Evolutionary conservation across 64 coral and sea anemone species (phyloP), one percentile per base, ranked within the genome.

Genomic region (Montipora capricornis): DNA sequence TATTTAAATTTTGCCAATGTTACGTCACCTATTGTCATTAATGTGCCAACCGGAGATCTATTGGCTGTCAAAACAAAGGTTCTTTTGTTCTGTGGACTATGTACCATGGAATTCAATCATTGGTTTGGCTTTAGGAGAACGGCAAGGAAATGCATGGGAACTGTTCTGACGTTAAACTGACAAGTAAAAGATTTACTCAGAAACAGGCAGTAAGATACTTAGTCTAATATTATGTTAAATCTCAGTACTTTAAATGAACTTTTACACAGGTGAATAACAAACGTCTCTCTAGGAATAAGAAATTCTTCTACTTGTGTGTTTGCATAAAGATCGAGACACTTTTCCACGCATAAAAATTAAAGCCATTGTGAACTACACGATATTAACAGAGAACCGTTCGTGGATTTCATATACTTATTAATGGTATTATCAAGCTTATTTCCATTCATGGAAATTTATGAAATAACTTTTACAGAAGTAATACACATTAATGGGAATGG

Each of bases 131-230:
- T 48, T 50, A 51, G 89, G 89, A 60, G 77, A 68, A 73, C 74
- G 89, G 89, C 20, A 64, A 64, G 61, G 2, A 93, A 17, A 29
- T 93, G 91, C 48, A 74, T 74, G n/a, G 71, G 2, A 74, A 74
- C n/a, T 74, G 71, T 74, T 74, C 71, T 74, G 71, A 74, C 24
- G 71, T 74, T 74, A 74, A 74, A 20, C 71, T 74, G 19, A 24
- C 2, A 74, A 74, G 71, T 74, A 74, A 74, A 74, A 74, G 71
- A 74, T 74, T 74, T 74, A 74, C 71, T 44, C n/a, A 44, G 71
- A 74, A 74, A 74, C 71, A 74, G 71, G 71, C 71, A 74, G 71
- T 74, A 74, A 74, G 71, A 74, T 74, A 24, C 71, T 44, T 24
- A 74, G 20, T 74, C 20, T 74, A n/a, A 24, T 74, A 74, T 37